Base-by-base conservation (phyloP, 2,113 vertebrate species). In the Erinaceus europaeus region DNA sequence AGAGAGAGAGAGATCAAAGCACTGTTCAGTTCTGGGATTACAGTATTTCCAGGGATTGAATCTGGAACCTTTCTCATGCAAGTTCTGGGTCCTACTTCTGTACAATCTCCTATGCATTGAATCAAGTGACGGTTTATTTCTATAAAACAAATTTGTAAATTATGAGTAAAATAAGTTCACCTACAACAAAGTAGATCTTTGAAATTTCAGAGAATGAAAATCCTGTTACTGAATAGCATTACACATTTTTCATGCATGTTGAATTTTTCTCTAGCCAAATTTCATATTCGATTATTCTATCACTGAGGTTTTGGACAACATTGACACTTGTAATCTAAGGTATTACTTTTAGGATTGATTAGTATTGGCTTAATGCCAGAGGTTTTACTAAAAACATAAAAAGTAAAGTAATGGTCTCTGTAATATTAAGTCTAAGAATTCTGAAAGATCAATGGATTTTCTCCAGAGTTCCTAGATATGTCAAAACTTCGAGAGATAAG, bases 341-440 rank as follows among this genome's bases (percentile, higher is more conserved):
- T 62, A 81, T 72, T 76, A 57, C 36, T 29, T 38, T 87, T 72
- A 65, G 48, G 20, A 73, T 10, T 50, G 59, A 78, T 52, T 44
- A 77, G 44, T 46, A 90, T 72, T 21, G 17, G 17, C 64, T 77
- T 42, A 36, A 87, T 21, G 36, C 44, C 29, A 81, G 75, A 92
- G 32, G 4, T 34, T 57, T 88, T 81, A 29, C 75, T 91, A 84
- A 88, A 64, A 93, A 90, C 78, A 18, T n/a, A 59, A 25, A 86
- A 67, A n/a, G n/a, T n/a, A n/a, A 65, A 82, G 55, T 64, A 76
- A 86, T 46, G 21, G 52, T 74, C 23, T 88, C 76, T 73, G 27
- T 88, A 88, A 87, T 44, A 52, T 69, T 68, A 88, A 90, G 32
- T 69, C 17, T 48, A 82, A 81, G 9, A 57, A 32, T 52, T 73